Evolutionary conservation across 1,140 invertebrate species (phyloP).

Genomic region (Phymastichus coffea): DNA sequence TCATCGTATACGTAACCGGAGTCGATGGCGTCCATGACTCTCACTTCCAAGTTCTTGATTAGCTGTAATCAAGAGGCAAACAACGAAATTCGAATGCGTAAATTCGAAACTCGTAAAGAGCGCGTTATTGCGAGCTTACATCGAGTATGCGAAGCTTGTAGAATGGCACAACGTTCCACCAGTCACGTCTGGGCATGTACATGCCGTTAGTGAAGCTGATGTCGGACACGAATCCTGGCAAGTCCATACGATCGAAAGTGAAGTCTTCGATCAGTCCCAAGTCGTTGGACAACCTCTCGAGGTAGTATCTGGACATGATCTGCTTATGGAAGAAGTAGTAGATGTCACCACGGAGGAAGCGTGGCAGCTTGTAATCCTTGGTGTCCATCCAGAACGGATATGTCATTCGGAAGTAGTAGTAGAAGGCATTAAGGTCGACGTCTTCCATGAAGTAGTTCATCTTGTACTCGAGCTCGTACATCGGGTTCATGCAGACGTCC

Average conservation of each 20-base stretch:
- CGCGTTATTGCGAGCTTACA: too few species aligned
- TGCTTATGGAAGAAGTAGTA: slow-evolving; percentile 64
- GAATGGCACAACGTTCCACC: slow-evolving; percentile 39
- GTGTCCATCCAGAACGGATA: slow-evolving; percentile 67
- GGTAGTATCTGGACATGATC: slow-evolving; percentile 64
- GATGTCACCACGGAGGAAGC: slow-evolving; percentile 61
- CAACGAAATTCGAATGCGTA: slow-evolving; percentile 14
- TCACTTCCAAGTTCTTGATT: slow-evolving; percentile 42
- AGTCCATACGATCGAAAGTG: slow-evolving; percentile 57
- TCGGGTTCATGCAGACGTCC: slow-evolving; percentile 34
- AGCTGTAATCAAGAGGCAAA: too few species aligned
- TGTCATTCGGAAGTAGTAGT: slow-evolving; percentile 67
- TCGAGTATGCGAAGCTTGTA: slow-evolving; percentile 38
- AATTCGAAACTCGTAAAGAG: too few species aligned
- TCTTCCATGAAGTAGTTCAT: slow-evolving; percentile 75
- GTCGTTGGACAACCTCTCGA: slow-evolving; percentile 66
- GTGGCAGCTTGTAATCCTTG: slow-evolving; percentile 56
- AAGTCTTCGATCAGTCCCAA: slow-evolving; percentile 63
- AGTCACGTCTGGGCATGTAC: slow-evolving; percentile 60
- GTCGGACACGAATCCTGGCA: slow-evolving; percentile 67
- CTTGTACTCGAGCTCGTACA: slow-evolving; percentile 59
- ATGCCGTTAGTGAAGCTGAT: slow-evolving; percentile 67
- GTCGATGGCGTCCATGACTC: slow-evolving; percentile 62
- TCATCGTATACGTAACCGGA: slow-evolving; percentile 60
- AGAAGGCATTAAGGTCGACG: slow-evolving; percentile 67